These are phyloP conservation scores for Tauraco erythrolophus DNA, from an alignment of 2,113 vertebrate genomes.

Conservation along the genomic window DNA sequence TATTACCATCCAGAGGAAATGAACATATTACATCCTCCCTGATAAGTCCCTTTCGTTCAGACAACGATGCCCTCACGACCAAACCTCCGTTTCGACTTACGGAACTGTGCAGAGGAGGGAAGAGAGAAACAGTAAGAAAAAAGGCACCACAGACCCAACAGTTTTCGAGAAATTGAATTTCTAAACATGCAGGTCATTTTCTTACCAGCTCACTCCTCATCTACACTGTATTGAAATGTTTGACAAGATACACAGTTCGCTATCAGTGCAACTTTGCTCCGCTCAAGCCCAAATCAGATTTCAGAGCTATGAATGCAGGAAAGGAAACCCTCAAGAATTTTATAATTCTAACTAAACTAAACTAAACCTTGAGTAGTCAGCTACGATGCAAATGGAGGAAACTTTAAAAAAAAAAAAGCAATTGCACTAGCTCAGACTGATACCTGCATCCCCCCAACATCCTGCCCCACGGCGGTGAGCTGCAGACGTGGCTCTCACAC, in stretches of 20 bases:
- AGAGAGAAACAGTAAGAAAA: neutral
- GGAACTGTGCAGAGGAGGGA: neutral
- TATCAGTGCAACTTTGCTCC: neutral
- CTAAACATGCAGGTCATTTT: neutral
- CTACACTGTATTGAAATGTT: neutral
- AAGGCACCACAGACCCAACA: neutral
- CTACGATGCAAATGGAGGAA: neutral
- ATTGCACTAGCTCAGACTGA: neutral
- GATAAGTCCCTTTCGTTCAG: neutral
- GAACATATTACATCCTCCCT: neutral
- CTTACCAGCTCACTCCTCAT: neutral
- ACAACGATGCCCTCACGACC: neutral
- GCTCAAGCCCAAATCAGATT: neutral
- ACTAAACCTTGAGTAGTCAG: neutral
- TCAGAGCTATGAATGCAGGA: neutral
- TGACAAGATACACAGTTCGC: neutral
- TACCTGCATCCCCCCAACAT: neutral
- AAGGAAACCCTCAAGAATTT: neutral
- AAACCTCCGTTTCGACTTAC: neutral
- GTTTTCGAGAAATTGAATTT: neutral
- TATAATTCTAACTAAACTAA: too few species aligned
- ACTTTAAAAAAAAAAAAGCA: neutral
- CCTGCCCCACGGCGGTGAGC: rapidly evolving
- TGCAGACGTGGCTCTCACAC: rapidly evolving
- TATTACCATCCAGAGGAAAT: neutral